These are phyloP conservation scores for Scophthalmus maximus DNA, from an alignment of 2,113 vertebrate genomes.

Conservation along the genomic window DNA sequence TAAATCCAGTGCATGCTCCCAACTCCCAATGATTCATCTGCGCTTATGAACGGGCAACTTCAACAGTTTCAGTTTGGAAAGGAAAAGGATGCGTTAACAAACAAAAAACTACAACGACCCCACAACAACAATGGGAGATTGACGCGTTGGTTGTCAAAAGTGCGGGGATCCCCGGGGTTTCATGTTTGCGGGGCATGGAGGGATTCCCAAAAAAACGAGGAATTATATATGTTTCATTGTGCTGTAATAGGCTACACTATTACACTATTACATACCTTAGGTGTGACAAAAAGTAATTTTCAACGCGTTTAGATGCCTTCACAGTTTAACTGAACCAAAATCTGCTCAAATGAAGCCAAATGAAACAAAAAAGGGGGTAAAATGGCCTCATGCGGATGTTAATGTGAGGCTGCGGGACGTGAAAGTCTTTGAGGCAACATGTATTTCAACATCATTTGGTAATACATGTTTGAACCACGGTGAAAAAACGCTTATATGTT, in stretches of 20 bases:
- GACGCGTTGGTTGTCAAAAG: slow-evolving; percentile 50
- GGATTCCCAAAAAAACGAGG: slow-evolving; percentile 51
- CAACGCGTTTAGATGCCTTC: not conserved
- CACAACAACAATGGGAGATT: slow-evolving; percentile 19
- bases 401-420: not conserved
- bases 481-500: not conserved
- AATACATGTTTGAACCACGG: not conserved
- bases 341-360: not conserved
- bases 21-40: slow-evolving; percentile 60
- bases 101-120: not conserved
- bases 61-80: slow-evolving; percentile 26
- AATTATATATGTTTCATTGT: not conserved
- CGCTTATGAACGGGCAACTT: slow-evolving; percentile 50
- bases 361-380: not conserved
- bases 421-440: slow-evolving; percentile 3
- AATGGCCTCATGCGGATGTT: slow-evolving; percentile 1
- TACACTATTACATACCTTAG: not conserved
- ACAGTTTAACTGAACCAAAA: not conserved
- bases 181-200: slow-evolving; percentile 51
- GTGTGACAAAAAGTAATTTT: not conserved
- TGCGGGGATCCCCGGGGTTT: slow-evolving; percentile 58
- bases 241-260: not conserved
- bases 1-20: slow-evolving; percentile 67
- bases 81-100: slow-evolving; percentile 10
- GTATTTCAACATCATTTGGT: not conserved